Base-by-base conservation (phyloP, 23 tunicate genomes). In the Corella eumyota region DNA sequence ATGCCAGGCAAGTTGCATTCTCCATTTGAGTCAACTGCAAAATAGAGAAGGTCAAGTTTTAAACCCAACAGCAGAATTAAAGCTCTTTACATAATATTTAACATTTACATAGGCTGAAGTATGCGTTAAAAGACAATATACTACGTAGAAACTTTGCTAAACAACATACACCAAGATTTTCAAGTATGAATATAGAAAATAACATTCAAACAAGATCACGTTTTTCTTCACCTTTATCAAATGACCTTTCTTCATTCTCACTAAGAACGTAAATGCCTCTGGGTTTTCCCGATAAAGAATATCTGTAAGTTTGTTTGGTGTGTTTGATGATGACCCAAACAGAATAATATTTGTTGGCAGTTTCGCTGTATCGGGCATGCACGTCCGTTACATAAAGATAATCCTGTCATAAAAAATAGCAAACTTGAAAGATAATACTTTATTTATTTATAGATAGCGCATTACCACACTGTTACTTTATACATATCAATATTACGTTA, bases 341-440 rank as follows among this genome's bases (percentile, higher is more conserved):
- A 1, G 74, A 56, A 44, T 58, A 85, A 59, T 35, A 57, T 4
- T 56, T 58, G 11, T 62, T 60, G 2, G 50, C 73, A 4, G 69
- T 21, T 3, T 50, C 32, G 29, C 71, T 73, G 64, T 68, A 81
- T 23, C 78, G 30, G 25, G 83, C 60, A 49, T 54, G 49, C 0
- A 83, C 68, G 50, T 85, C 94, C 27, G 83, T 69, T 24, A 61
- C 78, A 35, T 85, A 85, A 28, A 85, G 28, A 50, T 61, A 85
- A 19, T 85, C 79, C 94, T 85, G 69, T 4, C 66, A 24, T 37
- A 37, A 58, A 15, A 17, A n/a, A n/a, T n/a, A n/a, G n/a, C n/a
- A n/a, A n/a, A n/a, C n/a, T n/a, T n/a, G n/a, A n/a, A n/a, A n/a
- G n/a, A n/a, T n/a, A n/a, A n/a, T n/a, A n/a, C n/a, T n/a, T n/a